A percentile compares a stretch with the other conserved stretches of the same genome.
Evolutionary conservation across 1,140 invertebrate species (phyloP).

Genomic region (Apocrypta bakeri): DNA sequence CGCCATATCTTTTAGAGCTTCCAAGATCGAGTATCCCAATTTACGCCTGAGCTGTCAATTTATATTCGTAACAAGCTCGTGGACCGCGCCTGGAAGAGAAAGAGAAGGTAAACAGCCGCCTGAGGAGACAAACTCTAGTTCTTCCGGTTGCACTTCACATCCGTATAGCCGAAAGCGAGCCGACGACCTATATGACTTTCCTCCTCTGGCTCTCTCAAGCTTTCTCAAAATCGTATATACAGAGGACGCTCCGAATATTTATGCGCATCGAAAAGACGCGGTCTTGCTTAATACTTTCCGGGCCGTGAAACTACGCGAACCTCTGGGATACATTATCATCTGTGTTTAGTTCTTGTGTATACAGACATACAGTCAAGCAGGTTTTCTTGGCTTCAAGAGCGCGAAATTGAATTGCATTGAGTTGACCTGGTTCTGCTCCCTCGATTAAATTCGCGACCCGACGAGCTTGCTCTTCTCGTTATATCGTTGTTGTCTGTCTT

Average conservation of each 20-base stretch:
- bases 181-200: too few relatives aligned
- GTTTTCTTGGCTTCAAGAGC: not conserved
- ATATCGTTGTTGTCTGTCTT: not conserved
- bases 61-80: not conserved
- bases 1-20: too few relatives aligned
- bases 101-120: not conserved
- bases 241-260: conserved; percentile 27
- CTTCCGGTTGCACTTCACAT: too few relatives aligned
- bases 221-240: conserved; percentile 11
- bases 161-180: not conserved
- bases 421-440: conserved; percentile 42
- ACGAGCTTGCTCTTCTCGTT: not conserved
- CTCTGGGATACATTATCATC: not conserved
- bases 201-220: too few relatives aligned
- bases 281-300: conserved; percentile 26
- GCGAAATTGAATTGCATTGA: conserved; percentile 49
- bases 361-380: not conserved
- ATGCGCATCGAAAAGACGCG: conserved; percentile 20
- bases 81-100: not conserved
- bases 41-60: not conserved
- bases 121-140: too few relatives aligned
- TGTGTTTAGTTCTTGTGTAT: not conserved
- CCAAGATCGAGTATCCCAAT: too few relatives aligned
- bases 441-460: conserved; percentile 28
- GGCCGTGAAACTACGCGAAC: not conserved